phyloP scores from a whole-genome alignment of 2,113 vertebrate species.

The Isurus oxyrinchus region DNA sequence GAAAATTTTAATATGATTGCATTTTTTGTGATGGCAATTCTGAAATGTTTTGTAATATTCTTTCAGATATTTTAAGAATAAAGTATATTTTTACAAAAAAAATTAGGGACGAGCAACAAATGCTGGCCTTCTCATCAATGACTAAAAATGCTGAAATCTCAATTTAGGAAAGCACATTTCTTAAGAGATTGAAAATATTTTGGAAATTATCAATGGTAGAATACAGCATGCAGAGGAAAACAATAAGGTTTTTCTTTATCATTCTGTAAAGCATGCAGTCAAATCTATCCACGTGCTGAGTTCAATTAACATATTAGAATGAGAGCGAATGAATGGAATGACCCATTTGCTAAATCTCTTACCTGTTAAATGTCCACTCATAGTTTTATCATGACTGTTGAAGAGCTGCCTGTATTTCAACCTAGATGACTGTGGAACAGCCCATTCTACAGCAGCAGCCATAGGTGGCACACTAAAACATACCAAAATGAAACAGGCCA shows the following conservation, averaged over 20 bases:
- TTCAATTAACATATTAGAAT: slow-evolving; percentile 22
- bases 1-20: too few species aligned
- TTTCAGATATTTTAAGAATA: too few species aligned
- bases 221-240: background rate
- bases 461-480: slow-evolving; percentile 55
- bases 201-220: background rate
- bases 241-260: background rate
- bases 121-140: too few species aligned
- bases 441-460: slow-evolving; percentile 71
- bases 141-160: too few species aligned
- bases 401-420: slow-evolving; percentile 96
- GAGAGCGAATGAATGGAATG: background rate
- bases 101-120: too few species aligned
- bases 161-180: too few species aligned
- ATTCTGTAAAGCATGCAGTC: background rate
- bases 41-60: too few species aligned
- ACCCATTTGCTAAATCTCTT: slow-evolving; percentile 37
- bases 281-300: slow-evolving; percentile 37
- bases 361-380: slow-evolving; percentile 97
- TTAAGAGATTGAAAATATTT: too few species aligned
- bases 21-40: too few species aligned
- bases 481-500: slow-evolving; percentile 27
- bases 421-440: slow-evolving; percentile 87
- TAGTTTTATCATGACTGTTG: slow-evolving; percentile 97
- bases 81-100: too few species aligned